Evolutionary conservation across 2,888 invertebrate genomes (phyloP), one percentile per base, ranked within the genome.

Genomic region (Volucella inanis): DNA sequence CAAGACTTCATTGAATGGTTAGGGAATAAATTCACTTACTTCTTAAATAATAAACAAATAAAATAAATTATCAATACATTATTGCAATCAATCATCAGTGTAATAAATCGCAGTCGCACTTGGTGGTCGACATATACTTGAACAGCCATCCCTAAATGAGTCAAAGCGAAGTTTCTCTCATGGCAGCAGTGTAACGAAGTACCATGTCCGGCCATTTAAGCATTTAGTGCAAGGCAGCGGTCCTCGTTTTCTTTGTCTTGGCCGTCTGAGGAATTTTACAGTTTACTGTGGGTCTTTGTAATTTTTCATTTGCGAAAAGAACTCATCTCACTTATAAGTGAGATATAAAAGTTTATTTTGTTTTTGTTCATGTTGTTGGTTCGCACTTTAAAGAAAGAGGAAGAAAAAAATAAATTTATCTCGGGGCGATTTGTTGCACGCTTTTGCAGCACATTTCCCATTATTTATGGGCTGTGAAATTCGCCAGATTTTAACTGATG

Each of bases 381-480:
- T 10, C 52, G 0, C 47, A 11, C 14, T 31, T 15, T 15, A 52
- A 52, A n/a, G 8, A 11, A 52, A 41, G 39, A 57, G 18, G 43
- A 65, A 18, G 45, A 68, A 62, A 41, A 57, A 54, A 50, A 47
- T 52, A n/a, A 22, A 54, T 64, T 68, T 74, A 70, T 75, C 75
- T 61, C 62, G 45, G 67, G 84, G 84, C 84, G 80, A 80, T 84
- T 80, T 84, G 80, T 62, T 84, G 84, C 84, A 84, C 84, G 80
- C 84, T 84, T 84, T 84, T 49, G 64, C 80, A 84, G 84, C 49
- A 68, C 59, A 84, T 84, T 84, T 59, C 76, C 39, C 80, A 85
- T 80, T 85, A 85, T 85, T 85, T 85, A 85, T 85, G 84, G 71
- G 80, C 80, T 85, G 84, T 71, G 75, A 85, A 67, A 80, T 80